Percentiles rank a stretch among this genome's conserved stretches.
Evolutionary conservation across 2,888 invertebrate species (phyloP).

Genomic region (Diaprepes abbreviatus): DNA sequence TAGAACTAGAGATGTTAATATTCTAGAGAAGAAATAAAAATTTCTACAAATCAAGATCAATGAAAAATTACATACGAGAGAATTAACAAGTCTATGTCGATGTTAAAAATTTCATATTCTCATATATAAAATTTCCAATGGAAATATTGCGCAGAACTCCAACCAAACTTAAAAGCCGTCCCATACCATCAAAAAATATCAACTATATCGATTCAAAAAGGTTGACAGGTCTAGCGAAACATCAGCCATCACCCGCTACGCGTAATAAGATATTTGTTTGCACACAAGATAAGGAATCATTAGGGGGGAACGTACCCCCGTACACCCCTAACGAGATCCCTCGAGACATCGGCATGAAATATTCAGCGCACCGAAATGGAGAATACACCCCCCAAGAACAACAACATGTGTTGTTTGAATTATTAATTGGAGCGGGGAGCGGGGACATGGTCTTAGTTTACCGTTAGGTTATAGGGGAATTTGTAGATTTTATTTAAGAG

Average conservation of each 20-base stretch:
- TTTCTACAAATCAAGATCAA: too few species aligned
- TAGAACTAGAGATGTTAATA: too few species aligned
- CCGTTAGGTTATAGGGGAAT: conserved; percentile 16
- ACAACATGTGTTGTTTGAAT: conserved; percentile 48
- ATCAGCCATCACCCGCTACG: conserved; percentile 30
- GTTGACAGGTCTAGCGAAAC: conserved; percentile 11
- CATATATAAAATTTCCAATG: too few species aligned
- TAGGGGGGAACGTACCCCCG: conserved; percentile 32
- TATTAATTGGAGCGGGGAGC: conserved; percentile 35
- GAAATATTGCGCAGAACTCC: too few species aligned
- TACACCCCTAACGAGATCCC: conserved; percentile 40
- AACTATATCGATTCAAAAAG: conserved; percentile 21
- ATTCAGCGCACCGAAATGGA: conserved; percentile 43
- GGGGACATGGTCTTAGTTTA: conserved; percentile 14
- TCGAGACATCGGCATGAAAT: conserved; percentile 43
- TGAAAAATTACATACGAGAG: too few species aligned
- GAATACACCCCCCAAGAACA: conserved; percentile 33
- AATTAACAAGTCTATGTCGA: too few species aligned
- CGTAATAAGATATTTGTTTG: conserved; percentile 49
- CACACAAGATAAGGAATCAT: conserved; percentile 48
- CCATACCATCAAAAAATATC: conserved; percentile 3
- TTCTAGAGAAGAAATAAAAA: too few species aligned
- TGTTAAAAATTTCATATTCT: too few species aligned
- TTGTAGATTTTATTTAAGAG: too few species aligned
- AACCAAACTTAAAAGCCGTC: not conserved